Conservation (phyloP, 1,140 invertebrate species). For the Sitophilus oryzae region DNA sequence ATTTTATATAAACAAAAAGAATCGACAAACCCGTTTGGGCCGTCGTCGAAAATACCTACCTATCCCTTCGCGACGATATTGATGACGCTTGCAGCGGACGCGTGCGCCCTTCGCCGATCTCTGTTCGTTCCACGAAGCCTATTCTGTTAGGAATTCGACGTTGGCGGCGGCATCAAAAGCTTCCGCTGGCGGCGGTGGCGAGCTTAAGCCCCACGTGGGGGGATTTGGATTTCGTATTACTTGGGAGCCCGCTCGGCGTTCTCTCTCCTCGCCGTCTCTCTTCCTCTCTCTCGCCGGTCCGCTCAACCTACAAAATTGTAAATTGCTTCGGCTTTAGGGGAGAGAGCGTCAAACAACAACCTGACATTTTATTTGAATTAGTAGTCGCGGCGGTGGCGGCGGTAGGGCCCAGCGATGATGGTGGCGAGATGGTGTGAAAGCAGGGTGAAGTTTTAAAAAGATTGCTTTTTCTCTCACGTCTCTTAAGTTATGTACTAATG, state of each 20-base stretch:
- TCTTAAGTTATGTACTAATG: no score
- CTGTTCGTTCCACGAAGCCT: neutral
- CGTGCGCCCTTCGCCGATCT: neutral
- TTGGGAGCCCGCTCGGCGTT: neutral
- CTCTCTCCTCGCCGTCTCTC: no score
- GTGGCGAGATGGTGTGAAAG: neutral
- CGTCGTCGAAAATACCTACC: neutral
- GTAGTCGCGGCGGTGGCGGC: no score
- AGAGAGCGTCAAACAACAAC: neutral
- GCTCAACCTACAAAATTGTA: neutral
- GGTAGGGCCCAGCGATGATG: neutral
- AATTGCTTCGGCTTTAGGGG: neutral
- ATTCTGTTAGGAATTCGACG: neutral
- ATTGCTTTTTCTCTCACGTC: no score
- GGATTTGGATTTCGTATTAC: conserved; percentile 15
- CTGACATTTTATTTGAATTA: neutral
- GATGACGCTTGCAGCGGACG: neutral
- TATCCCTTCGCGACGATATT: conserved; percentile 2
- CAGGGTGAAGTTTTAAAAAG: neutral
- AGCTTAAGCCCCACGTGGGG: conserved; percentile 1
- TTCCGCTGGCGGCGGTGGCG: no score
- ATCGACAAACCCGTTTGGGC: no score
- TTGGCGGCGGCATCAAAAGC: conserved; percentile 1
- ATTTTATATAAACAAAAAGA: no score
- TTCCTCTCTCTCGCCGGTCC: neutral